Evolutionary conservation across 2,888 invertebrate species (phyloP).

Genomic region (Lutraria lutraria): DNA sequence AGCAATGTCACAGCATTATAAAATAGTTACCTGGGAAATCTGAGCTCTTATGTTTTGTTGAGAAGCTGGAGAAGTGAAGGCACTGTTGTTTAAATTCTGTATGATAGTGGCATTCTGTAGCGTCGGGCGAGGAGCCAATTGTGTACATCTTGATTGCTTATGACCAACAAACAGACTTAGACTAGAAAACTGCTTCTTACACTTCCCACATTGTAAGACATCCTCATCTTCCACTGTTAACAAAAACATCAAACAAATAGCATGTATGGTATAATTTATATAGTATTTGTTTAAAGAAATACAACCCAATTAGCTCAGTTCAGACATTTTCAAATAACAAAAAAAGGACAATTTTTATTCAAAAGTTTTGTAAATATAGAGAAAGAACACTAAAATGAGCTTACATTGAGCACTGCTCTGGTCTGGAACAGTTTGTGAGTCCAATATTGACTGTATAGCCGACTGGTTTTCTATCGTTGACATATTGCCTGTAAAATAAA

Average conservation of each 20-base stretch:
- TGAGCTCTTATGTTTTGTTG: constrained; percentile 44
- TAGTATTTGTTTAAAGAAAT: too few species aligned
- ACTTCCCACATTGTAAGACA: constrained; percentile 91
- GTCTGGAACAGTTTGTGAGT: constrained; percentile 81
- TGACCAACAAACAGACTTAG: constrained; percentile 89
- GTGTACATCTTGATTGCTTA: constrained; percentile 87
- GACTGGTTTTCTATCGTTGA: constrained; percentile 84
- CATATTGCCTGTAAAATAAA: constrained; percentile 52
- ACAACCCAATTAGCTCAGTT: too few species aligned
- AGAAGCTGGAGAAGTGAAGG: constrained; percentile 60
- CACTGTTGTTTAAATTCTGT: constrained; percentile 57
- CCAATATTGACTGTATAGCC: constrained; percentile 86
- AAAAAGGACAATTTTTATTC: too few species aligned
- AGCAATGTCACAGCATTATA: not conserved
- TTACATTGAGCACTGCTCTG: constrained; percentile 71
- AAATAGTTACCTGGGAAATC: constrained; percentile 37
- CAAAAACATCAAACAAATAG: not conserved
- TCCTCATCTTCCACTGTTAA: constrained; percentile 89
- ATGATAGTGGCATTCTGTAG: constrained; percentile 54
- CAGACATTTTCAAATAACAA: too few species aligned
- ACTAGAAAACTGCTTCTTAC: constrained; percentile 90
- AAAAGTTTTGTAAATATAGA: too few species aligned
- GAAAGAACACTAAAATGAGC: not conserved
- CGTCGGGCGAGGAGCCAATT: constrained; percentile 54
- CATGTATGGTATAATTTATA: too few species aligned